Conservation (phyloP, 2,888 invertebrate species). For the Cryptus viduatorius region DNA sequence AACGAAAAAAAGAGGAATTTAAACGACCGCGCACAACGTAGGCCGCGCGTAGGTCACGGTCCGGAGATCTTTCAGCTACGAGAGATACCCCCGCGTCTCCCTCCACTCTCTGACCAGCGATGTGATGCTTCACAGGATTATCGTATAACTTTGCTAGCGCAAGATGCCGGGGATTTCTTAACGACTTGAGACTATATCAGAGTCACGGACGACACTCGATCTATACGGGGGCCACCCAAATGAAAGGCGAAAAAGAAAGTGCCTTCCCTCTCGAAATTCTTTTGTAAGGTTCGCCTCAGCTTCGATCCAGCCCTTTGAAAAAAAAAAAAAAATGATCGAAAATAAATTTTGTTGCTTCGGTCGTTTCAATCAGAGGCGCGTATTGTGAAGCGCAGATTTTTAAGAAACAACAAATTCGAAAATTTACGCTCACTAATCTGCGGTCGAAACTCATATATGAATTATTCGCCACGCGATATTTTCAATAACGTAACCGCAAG, state of each 20-base stretch:
- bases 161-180: conserved; percentile 10
- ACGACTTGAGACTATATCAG: conserved; percentile 29
- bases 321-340: conserved; percentile 7
- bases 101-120: conserved; percentile 45
- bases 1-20: conserved; percentile 70
- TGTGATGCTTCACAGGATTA: conserved; percentile 56
- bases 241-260: conserved; percentile 24
- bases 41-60: conserved; percentile 71
- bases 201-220: conserved; percentile 8
- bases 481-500: no score
- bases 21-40: conserved; percentile 72
- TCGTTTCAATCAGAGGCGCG: not conserved
- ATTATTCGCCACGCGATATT: no score
- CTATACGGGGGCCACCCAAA: conserved; percentile 19
- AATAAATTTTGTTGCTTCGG: not conserved
- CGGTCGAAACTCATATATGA: not conserved
- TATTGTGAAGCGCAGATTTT: not conserved
- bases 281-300: conserved; percentile 15
- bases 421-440: not conserved
- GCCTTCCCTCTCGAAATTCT: conserved; percentile 44
- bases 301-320: conserved; percentile 8
- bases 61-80: conserved; percentile 50
- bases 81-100: not conserved
- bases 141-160: conserved; percentile 29
- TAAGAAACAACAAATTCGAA: not conserved